Percentiles rank a stretch among this genome's conserved stretches.
These are phyloP conservation scores for Patagioenas fasciata DNA, from an alignment of 2,113 vertebrate genomes.

Conservation along the genomic window DNA sequence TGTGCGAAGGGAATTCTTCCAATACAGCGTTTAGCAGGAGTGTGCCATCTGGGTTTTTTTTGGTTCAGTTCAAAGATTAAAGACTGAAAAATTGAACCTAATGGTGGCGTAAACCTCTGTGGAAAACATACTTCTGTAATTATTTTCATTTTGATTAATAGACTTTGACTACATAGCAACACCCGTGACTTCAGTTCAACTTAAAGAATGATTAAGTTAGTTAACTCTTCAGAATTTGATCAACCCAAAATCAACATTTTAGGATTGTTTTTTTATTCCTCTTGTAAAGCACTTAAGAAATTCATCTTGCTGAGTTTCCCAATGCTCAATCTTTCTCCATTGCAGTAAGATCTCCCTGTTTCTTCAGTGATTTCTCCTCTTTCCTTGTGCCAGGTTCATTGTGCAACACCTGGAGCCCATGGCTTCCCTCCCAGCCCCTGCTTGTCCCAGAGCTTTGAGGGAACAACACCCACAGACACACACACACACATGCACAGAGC, in stretches of 20 bases:
- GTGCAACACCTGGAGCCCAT: not conserved
- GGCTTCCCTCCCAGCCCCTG: not conserved
- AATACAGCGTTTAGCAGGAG: not conserved
- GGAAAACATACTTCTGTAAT: slow-evolving; percentile 59
- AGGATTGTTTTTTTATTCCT: not conserved
- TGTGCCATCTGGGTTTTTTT: slow-evolving; percentile 59
- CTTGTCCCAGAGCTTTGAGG: not conserved
- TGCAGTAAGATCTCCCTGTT: too few species aligned
- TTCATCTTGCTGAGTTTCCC: not conserved
- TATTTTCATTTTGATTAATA: slow-evolving; percentile 65
- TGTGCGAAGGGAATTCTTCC: not conserved
- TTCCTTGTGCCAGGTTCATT: not conserved
- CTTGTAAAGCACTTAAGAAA: not conserved
- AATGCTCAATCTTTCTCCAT: rapidly evolving
- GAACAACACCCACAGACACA: not conserved
- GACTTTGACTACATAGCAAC: not conserved
- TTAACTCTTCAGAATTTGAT: not conserved
- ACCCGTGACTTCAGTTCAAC: not conserved
- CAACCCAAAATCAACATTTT: not conserved
- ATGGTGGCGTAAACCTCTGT: slow-evolving; percentile 53
- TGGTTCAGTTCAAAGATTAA: slow-evolving; percentile 70
- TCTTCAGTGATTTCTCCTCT: not conserved
- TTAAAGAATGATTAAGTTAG: slow-evolving; percentile 8
- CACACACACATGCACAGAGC: not conserved
- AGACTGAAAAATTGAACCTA: slow-evolving; percentile 68